Base-by-base conservation (phyloP, 2,888 invertebrate species). In the Brenthis hecate region DNA sequence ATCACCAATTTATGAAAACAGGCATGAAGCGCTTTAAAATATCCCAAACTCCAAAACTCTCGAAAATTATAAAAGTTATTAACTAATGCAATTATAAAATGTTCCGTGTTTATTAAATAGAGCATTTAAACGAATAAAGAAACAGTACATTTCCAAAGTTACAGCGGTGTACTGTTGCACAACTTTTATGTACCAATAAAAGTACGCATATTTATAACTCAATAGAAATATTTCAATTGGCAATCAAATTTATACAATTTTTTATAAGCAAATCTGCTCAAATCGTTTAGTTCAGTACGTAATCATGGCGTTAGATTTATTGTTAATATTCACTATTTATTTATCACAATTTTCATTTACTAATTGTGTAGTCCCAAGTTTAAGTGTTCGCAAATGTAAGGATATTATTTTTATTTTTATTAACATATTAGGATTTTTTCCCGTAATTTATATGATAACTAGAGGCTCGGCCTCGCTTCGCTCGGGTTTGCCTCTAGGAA, bases 321-420 rank as follows among this genome's bases (percentile, higher is more conserved):
- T 13, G 13, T 71, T 65, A 64, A 77, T 69, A 73, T 76, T 62
- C 32, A 50, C 28, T 6, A 43, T 81, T 70, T 74, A 79, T 55
- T 19, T 83, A 50, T 72, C 76, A 68, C 77, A 74, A 74, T 74
- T 69, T 23, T 55, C 80, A 66, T 66, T 82, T 32, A 76, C 81
- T 56, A 69, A 82, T 79, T 84, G 87, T 76, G 23, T 77, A 6
- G 80, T 87, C 71, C 82, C 85, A n/a, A 74, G 72, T 51, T 79
- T 91, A 54, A 83, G 73, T 68, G 90, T 91, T 2, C 81, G 77
- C n/a, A 70, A 66, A 67, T 65, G 74, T 72, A 67, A 23, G 53
- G 28, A 57, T 13, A 36, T 11, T 57, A 14, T 19, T 65, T 32
- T 50, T 32, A 19, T 36, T 36, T 43, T 6, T 43, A 58, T 65